Conservation (phyloP, 2,888 invertebrate genomes). For the Alviniconcha strummeri region DNA sequence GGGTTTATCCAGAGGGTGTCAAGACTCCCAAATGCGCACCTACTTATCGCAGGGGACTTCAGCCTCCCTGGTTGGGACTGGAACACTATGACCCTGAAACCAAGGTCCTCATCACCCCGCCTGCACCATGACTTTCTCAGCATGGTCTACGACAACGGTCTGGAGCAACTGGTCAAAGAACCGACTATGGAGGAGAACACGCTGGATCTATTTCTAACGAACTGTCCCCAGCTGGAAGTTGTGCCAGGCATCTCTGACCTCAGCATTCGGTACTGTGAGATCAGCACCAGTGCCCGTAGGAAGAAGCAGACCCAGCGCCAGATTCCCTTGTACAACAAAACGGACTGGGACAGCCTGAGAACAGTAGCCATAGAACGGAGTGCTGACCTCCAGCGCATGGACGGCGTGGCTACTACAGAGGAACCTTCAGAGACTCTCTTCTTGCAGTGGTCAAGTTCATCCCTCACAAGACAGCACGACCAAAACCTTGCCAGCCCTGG, state of each 20-base stretch:
- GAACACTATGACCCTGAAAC: not conserved
- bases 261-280: too few relatives aligned
- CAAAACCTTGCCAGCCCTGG: too few relatives aligned
- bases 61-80: not conserved
- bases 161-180: conserved; percentile 22
- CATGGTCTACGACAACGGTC: conserved; percentile 15
- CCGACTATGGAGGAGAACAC: conserved; percentile 8
- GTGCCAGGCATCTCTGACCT: too few relatives aligned
- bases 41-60: not conserved
- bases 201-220: conserved; percentile 5
- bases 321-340: too few relatives aligned
- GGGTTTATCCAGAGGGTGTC: conserved; percentile 9
- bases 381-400: not conserved
- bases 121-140: conserved; percentile 9
- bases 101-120: not conserved
- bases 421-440: not conserved
- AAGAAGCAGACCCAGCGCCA: too few relatives aligned
- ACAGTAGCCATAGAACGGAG: not conserved
- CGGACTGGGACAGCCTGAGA: too few relatives aligned
- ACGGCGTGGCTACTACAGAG: not conserved
- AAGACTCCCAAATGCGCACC: not conserved
- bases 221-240: not conserved
- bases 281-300: too few relatives aligned
- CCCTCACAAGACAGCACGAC: too few relatives aligned
- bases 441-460: not conserved